Evolutionary conservation across 2,113 vertebrate species (phyloP).

Genomic region (Acanthisitta chloris): DNA sequence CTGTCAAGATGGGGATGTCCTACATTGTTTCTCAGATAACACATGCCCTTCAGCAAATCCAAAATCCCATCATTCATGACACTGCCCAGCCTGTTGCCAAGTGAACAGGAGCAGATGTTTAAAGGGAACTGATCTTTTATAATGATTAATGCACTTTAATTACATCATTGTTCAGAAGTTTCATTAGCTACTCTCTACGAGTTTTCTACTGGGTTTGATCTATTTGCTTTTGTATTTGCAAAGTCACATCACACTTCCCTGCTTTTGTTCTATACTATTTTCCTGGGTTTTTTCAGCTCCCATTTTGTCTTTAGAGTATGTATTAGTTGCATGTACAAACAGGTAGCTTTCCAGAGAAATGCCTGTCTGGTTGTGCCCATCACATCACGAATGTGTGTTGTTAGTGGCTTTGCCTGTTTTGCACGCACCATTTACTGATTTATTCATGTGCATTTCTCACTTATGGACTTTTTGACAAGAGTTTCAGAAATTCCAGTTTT

Average conservation of each 20-base stretch:
- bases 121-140: conserved; percentile 45
- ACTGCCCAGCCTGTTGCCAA: conserved; percentile 49
- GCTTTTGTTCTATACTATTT: not conserved
- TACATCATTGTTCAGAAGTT: conserved; percentile 38
- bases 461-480: not conserved
- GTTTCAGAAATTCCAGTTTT: not conserved
- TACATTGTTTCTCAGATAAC: conserved; percentile 24
- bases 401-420: not conserved
- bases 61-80: conserved; percentile 3
- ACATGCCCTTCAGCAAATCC: conserved; percentile 25
- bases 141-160: conserved; percentile 60
- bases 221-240: not conserved
- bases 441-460: not conserved
- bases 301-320: not conserved
- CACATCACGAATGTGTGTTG: not conserved
- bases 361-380: not conserved
- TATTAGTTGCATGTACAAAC: conserved; percentile 14
- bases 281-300: not conserved
- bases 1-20: not conserved
- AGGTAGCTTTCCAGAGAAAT: not conserved
- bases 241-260: not conserved
- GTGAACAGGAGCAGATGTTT: conserved; percentile 67
- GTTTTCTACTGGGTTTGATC: conserved; percentile 8
- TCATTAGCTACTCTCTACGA: not conserved
- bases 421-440: not conserved